A percentile compares a stretch with the other conserved stretches of the same genome.
Evolutionary conservation across 2,113 vertebrate species (phyloP).

Genomic region (Cyanoderma ruficeps): DNA sequence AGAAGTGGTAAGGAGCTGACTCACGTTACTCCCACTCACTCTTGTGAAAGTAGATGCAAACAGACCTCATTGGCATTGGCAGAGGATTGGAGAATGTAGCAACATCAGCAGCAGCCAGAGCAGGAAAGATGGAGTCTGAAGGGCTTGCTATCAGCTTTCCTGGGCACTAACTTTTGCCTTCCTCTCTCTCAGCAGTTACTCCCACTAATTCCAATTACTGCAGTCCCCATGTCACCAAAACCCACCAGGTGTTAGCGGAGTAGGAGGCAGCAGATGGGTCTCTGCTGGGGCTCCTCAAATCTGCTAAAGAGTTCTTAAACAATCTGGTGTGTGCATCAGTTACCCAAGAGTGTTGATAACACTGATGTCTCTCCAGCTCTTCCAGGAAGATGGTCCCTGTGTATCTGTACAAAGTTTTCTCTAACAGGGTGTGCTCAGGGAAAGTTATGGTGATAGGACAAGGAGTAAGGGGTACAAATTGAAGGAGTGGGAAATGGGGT

Average conservation of each 20-base stretch:
- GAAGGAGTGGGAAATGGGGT: neutral
- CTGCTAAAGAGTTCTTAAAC: neutral
- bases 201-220: neutral
- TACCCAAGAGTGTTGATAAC: neutral
- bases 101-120: neutral
- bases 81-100: neutral
- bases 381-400: neutral
- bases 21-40: neutral
- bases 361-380: neutral
- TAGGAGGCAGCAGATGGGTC: neutral
- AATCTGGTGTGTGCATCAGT: neutral
- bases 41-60: constrained; percentile 2
- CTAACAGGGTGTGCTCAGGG: neutral
- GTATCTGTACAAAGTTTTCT: neutral
- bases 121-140: neutral
- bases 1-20: neutral
- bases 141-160: neutral
- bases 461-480: neutral
- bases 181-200: neutral
- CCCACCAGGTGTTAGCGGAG: neutral
- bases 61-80: neutral
- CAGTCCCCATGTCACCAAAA: neutral
- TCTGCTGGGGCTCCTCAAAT: neutral
- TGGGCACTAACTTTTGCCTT: neutral
- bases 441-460: neutral